Evolutionary conservation across 2,113 vertebrate species (phyloP).

Genomic region (Ailuropoda melanoleuca): DNA sequence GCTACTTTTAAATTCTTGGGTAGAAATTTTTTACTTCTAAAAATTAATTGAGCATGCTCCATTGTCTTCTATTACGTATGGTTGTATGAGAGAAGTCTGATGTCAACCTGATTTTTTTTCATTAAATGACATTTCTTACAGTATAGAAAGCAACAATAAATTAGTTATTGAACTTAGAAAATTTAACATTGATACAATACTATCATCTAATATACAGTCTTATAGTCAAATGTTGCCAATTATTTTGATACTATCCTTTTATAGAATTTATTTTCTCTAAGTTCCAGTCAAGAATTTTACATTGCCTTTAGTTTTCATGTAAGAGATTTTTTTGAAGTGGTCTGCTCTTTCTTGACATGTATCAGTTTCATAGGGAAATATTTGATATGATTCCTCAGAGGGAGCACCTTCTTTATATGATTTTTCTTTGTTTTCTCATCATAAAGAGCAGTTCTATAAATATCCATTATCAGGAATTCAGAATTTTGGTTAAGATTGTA

Average conservation of each 20-base stretch:
- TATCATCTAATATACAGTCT: neutral
- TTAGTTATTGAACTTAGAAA: neutral
- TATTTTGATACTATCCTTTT: neutral
- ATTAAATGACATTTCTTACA: neutral
- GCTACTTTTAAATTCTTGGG: neutral
- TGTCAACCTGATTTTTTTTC: neutral
- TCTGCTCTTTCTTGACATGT: neutral
- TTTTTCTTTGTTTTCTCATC: constrained; percentile 12
- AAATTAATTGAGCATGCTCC: neutral
- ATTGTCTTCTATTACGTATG: neutral
- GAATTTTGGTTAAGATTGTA: neutral
- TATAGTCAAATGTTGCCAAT: neutral
- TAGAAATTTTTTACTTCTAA: neutral
- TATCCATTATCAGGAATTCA: neutral
- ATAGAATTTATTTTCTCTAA: neutral
- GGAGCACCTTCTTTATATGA: neutral
- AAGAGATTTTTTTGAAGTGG: neutral
- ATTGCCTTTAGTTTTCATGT: neutral
- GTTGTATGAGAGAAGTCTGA: neutral
- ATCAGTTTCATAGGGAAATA: neutral
- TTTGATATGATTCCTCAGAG: neutral
- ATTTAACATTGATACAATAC: neutral
- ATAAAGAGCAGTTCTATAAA: neutral
- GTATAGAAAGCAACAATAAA: neutral
- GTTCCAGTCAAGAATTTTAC: neutral